Conservation (phyloP, 2,113 vertebrate species). For the Hucho hucho region DNA sequence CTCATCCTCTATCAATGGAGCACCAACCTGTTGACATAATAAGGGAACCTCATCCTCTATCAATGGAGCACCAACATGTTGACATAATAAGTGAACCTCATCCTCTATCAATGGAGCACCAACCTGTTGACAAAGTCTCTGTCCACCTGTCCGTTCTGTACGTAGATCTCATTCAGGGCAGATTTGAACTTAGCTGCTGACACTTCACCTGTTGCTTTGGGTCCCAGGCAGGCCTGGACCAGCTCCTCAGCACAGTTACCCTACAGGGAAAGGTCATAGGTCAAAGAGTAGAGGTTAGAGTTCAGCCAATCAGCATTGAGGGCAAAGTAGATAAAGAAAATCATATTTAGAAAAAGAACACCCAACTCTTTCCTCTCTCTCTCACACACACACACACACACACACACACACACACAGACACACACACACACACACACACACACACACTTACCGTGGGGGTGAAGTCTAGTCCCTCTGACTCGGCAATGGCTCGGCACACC, state of each 20-base stretch:
- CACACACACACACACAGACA: no score
- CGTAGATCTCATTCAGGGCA: conserved; percentile 70
- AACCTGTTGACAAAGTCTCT: conserved; percentile 60
- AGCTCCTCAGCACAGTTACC: conserved; percentile 66
- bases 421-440: no score
- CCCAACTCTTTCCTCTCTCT: background rate
- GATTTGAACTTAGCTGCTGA: conserved; percentile 66
- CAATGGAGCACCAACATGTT: no score
- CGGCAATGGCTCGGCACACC: conserved; percentile 59
- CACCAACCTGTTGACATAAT: no score
- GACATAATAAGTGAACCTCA: no score
- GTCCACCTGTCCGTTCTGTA: conserved; percentile 67
- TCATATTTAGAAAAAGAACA: background rate
- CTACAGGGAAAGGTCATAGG: conserved; percentile 41
- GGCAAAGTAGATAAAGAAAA: background rate
- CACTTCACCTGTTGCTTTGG: conserved; percentile 65
- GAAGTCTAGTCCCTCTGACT: conserved; percentile 58
- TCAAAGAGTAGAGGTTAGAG: conserved; percentile 3
- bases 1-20: no score
- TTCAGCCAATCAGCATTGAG: background rate
- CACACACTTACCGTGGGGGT: conserved; percentile 58
- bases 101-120: background rate
- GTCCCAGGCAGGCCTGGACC: conserved; percentile 68
- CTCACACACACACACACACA: no score
- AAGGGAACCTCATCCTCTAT: no score